Evolutionary conservation across 2,888 invertebrate genomes (phyloP).

Genomic region (Schizotus pectinicornis): DNA sequence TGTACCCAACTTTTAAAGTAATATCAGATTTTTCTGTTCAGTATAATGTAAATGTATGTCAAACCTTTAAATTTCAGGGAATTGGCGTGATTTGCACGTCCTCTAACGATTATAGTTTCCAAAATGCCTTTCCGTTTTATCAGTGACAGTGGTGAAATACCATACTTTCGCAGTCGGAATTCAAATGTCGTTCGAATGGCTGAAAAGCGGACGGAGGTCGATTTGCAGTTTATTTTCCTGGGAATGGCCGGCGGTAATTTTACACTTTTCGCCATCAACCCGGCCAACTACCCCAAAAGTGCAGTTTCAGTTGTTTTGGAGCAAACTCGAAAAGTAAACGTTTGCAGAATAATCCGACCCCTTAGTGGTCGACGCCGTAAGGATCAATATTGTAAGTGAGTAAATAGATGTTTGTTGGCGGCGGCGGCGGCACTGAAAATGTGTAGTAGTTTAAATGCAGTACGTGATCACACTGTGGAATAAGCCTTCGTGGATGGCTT

Average conservation of each 20-base stretch:
- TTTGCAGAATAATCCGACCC: slow-evolving; percentile 9
- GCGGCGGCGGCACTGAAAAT: slow-evolving; percentile 30
- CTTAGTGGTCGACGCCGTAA: slow-evolving; percentile 7
- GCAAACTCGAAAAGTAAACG: slow-evolving; percentile 12
- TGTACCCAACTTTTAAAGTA: too few relatives aligned
- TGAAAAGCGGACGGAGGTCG: slow-evolving; percentile 1
- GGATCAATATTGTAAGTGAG: slow-evolving; percentile 18
- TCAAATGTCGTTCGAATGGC: background rate
- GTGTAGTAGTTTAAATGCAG: slow-evolving; percentile 37
- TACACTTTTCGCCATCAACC: slow-evolving; percentile 17
- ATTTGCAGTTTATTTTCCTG: slow-evolving; percentile 6
- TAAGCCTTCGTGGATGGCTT: slow-evolving; percentile 19
- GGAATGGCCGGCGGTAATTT: slow-evolving; percentile 17
- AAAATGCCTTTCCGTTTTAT: background rate
- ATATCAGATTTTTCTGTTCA: background rate
- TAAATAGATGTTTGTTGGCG: slow-evolving; percentile 32
- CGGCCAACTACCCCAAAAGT: slow-evolving; percentile 11
- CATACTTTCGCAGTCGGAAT: background rate
- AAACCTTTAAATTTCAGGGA: too few relatives aligned
- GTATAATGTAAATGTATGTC: too few relatives aligned
- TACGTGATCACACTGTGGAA: slow-evolving; percentile 38
- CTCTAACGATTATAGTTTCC: too few relatives aligned
- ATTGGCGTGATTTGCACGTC: too few relatives aligned
- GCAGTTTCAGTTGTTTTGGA: slow-evolving; percentile 24
- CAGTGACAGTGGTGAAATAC: background rate